Base-by-base conservation (phyloP, 2,888 invertebrate species). In the Liposcelis brunnea region DNA sequence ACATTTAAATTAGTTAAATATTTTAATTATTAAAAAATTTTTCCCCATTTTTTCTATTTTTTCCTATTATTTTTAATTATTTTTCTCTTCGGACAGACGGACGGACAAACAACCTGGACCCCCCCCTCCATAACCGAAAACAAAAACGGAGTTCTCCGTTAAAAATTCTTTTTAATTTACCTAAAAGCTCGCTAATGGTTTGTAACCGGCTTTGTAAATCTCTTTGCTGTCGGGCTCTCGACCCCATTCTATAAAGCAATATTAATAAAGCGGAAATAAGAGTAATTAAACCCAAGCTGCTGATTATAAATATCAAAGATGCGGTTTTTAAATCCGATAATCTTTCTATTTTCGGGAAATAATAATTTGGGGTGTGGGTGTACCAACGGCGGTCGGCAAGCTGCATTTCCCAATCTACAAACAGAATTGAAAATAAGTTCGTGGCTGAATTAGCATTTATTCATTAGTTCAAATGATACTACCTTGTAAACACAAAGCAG, bases 301-400 rank as follows among this genome's bases (percentile, higher is more conserved):
- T 75, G 34, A 72, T 67, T 10, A 77, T 66, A 52, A 77, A 79
- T 16, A 75, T 70, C 2, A 75, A 63, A 1, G 75, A 75, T 1
- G 76, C 75, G 1, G 75, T 74, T 54, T 75, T 75, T 37, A 76
- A 56, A 56, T 78, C 76, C 1, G 75, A 71, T 58, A 75, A 75
- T 14, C 70, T 68, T 49, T 75, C 74, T 48, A 69, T 71, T 62
- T 77, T 77, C 1, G 80, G 78, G 52, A 80, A 80, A 53, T 77
- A 75, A 55, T 79, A 80, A 55, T 80, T 80, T 1, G 79, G 75
- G 48, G 75, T 75, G 56, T 75, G 73, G 6, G 72, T 68, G 55
- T 75, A 75, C 71, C 77, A 75, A 49, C 70, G 64, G 21, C 72
- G 66, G 54, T 75, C 72, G 44, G 63, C 63, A 11, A 67, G 65